These are phyloP conservation scores for Hydroisotoma schaefferi DNA, from an alignment of 2,888 invertebrate genomes.

Conservation along the genomic window DNA sequence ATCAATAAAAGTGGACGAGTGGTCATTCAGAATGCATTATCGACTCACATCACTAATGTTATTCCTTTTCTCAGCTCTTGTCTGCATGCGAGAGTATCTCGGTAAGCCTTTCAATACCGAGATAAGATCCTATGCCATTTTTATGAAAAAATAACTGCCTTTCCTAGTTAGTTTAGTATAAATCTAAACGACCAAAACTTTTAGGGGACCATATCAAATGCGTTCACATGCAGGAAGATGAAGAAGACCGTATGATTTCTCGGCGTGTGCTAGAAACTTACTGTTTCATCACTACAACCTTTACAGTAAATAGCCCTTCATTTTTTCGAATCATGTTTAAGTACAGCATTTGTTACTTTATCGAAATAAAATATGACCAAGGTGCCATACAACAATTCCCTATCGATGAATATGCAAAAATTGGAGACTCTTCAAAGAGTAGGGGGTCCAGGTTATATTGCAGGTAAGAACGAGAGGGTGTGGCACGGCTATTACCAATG, in stretches of 20 bases:
- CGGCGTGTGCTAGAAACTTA: conserved; percentile 42
- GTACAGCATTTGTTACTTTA: neutral
- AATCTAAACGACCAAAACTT: neutral
- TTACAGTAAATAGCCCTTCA: conserved; percentile 34
- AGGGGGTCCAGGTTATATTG: conserved; percentile 38
- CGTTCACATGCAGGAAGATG: conserved; percentile 38
- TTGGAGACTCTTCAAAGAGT: conserved; percentile 3
- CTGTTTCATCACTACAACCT: conserved; percentile 46
- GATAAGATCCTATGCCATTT: too few species aligned
- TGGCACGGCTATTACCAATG: conserved; percentile 45
- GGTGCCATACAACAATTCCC: conserved; percentile 34
- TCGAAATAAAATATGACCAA: conserved; percentile 8
- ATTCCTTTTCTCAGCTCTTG: conserved; percentile 38
- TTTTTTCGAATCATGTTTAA: neutral
- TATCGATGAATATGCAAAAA: conserved; percentile 1
- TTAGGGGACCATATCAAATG: conserved; percentile 45
- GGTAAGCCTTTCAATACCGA: too few species aligned
- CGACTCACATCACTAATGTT: conserved; percentile 34
- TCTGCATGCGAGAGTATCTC: conserved; percentile 39
- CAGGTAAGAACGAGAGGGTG: conserved; percentile 29
- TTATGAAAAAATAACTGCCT: neutral
- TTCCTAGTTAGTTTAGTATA: neutral
- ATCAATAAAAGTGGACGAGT: conserved; percentile 40
- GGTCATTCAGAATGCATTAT: conserved; percentile 45
- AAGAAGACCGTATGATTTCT: conserved; percentile 36